A percentile compares a stretch with the other conserved stretches of the same genome.
phyloP scores from a whole-genome alignment of 2,797 vertebrate genomes.

The Tragopan temminckii region DNA sequence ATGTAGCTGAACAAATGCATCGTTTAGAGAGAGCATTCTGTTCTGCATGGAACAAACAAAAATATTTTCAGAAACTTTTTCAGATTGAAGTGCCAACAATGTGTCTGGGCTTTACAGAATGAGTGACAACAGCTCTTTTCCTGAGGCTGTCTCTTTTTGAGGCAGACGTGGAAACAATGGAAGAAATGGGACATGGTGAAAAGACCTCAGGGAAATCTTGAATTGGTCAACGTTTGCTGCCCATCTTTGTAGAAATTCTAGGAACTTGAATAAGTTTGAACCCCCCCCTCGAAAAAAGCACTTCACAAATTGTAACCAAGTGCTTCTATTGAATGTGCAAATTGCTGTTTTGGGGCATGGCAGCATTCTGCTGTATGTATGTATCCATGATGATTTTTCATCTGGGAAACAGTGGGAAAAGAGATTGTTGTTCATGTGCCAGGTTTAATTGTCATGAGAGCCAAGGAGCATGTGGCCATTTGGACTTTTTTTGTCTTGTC shows the following conservation, averaged over 20 bases:
- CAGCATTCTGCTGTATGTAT: not conserved
- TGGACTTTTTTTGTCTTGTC: not conserved
- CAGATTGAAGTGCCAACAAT: slow-evolving; percentile 38
- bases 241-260: not conserved
- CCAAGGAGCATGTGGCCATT: not conserved
- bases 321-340: not conserved
- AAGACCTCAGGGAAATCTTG: not conserved
- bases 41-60: slow-evolving; percentile 59
- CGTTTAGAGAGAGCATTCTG: slow-evolving; percentile 31
- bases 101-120: slow-evolving; percentile 16
- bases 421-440: not conserved
- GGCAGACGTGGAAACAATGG: slow-evolving; percentile 32
- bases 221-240: not conserved
- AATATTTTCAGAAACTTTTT: slow-evolving; percentile 49
- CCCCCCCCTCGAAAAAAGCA: fast-evolving
- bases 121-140: slow-evolving; percentile 35
- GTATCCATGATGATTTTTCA: not conserved
- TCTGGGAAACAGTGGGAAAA: not conserved
- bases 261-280: not conserved
- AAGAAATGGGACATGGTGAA: not conserved
- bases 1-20: slow-evolving; percentile 43
- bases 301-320: not conserved
- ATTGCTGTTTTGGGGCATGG: not conserved
- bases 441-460: not conserved
- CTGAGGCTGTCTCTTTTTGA: slow-evolving; percentile 27